Evolutionary conservation across 2,888 invertebrate genomes (phyloP).

Genomic region (Limnephilus auricula): DNA sequence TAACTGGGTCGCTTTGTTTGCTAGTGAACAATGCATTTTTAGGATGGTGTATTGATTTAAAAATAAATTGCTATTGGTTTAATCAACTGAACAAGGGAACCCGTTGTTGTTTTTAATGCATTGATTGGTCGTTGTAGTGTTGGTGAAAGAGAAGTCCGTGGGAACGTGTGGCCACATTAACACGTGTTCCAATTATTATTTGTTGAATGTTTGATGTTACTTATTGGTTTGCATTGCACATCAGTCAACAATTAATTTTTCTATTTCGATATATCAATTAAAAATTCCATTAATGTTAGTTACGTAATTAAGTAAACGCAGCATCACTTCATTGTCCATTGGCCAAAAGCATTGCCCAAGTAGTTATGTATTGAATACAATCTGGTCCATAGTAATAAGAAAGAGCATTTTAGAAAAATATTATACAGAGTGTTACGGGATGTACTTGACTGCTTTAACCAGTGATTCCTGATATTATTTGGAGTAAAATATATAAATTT

Average conservation of each 20-base stretch:
- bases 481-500: too few species aligned
- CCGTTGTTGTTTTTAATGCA: not conserved
- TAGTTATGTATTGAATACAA: too few species aligned
- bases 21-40: conserved; percentile 12
- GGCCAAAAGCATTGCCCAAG: too few species aligned
- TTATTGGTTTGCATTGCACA: too few species aligned
- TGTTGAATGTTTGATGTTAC: not conserved
- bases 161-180: not conserved
- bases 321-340: too few species aligned
- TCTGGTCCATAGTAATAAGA: too few species aligned
- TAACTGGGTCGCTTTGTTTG: not conserved
- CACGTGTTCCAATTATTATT: not conserved
- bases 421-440: too few species aligned
- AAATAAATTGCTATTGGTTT: conserved; percentile 19
- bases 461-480: too few species aligned
- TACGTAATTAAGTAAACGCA: not conserved
- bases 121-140: not conserved
- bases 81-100: not conserved
- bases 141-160: not conserved
- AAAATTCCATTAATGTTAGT: not conserved
- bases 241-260: not conserved
- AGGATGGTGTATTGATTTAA: conserved; percentile 14
- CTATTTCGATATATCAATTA: not conserved
- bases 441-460: too few species aligned
- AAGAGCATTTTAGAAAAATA: too few species aligned